Percentiles rank a stretch among this genome's conserved stretches.
Evolutionary conservation across 2,797 vertebrate species (phyloP).

Genomic region (Sarcophilus harrisii): DNA sequence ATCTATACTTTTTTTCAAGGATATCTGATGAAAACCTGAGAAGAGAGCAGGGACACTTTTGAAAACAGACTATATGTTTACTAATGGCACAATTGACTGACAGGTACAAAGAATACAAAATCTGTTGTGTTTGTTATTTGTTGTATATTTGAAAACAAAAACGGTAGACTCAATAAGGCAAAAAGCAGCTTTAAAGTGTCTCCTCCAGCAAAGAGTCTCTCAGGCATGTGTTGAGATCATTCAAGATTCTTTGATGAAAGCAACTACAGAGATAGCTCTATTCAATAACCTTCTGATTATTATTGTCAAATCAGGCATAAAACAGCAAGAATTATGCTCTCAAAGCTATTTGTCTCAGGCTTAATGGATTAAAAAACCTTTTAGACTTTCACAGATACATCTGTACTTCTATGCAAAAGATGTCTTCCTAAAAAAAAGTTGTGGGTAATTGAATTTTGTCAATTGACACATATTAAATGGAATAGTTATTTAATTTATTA

Average conservation of each 20-base stretch:
- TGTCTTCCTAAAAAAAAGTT: neutral
- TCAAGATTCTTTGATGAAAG: neutral
- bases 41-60: neutral
- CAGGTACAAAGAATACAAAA: neutral
- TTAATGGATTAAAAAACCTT: neutral
- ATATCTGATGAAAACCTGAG: neutral
- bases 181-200: neutral
- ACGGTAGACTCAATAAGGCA: neutral
- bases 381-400: neutral
- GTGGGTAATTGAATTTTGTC: neutral
- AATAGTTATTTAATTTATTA: neutral
- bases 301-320: neutral
- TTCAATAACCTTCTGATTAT: neutral
- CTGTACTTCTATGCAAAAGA: neutral
- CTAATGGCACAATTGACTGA: neutral
- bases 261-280: neutral
- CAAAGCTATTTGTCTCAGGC: neutral
- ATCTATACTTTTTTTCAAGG: neutral
- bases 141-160: neutral
- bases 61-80: neutral
- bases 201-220: neutral
- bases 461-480: neutral
- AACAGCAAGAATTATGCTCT: neutral
- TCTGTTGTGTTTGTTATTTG: neutral
- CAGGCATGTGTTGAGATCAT: neutral